Evolutionary conservation across 2,113 vertebrate genomes (phyloP), one percentile per base, ranked within the genome.

Genomic region (Macroglossus sobrinus): DNA sequence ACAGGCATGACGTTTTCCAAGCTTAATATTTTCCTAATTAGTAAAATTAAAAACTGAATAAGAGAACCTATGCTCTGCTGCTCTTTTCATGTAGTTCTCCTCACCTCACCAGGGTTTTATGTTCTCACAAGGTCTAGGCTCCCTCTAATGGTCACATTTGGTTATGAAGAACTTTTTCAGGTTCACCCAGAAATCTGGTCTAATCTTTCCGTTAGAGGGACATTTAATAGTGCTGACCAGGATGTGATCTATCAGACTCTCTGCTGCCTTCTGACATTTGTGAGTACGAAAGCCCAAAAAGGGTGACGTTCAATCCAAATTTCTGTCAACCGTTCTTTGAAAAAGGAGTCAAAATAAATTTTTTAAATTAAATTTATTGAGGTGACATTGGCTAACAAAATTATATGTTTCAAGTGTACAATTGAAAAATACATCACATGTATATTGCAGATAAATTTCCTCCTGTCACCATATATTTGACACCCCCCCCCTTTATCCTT

Each of bases 71-170:
- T n/a, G 16, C 35, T 84, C 53, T 69, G 24, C 15, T 55, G 35
- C 28, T 81, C 19, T 50, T 55, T 43, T 38, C 22, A 5, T 14
- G 4, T 1, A 26, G 22, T 26, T 63, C n/a, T 64, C 57, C 19
- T 22, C 15, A 22, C 19, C 22, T 57, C 15, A 0, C 40, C 5
- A 30, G 13, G 26, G 47, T 47, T 84, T 85, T 35, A 22, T 9
- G 22, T 66, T 79, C 76, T 64, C 53, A 55, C 3, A 69, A 71
- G 59, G 64, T 50, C 47, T 22, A 38, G 87, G 69, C 87, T 93
- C 92, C 96, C 94, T 84, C 95, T 96, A 88, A 21, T 91, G 94
- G 96, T 38, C 76, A n/a, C n/a, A 71, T 71, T 28, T 91, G 50
- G 50, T 90, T 55, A 86, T 61, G 63, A 45, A 45, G 22, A n/a